Conservation (phyloP, 2,888 invertebrate species). For the Perizoma affinitatum region DNA sequence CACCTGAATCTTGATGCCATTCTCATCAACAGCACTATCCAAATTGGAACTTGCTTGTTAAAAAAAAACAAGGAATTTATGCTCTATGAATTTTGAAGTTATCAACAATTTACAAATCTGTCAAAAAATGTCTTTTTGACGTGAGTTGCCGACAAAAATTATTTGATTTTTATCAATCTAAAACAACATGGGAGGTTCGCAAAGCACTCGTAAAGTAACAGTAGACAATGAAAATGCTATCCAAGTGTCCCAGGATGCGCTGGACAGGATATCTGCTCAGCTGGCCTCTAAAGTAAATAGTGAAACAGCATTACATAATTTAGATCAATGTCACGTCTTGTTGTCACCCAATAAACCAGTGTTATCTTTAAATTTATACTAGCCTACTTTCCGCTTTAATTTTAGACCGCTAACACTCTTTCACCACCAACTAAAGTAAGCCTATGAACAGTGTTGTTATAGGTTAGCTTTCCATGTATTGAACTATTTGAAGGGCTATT, state of each 20-base stretch:
- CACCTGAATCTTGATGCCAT: background rate
- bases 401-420: constrained; percentile 3
- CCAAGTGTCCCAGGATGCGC: constrained; percentile 78
- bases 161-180: constrained; percentile 42
- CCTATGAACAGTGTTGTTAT: constrained; percentile 2
- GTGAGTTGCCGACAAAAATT: constrained; percentile 69
- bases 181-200: constrained; percentile 82
- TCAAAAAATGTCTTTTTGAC: constrained; percentile 75
- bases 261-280: constrained; percentile 77
- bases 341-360: constrained; percentile 34
- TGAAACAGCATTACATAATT: constrained; percentile 79
- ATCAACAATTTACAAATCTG: constrained; percentile 35
- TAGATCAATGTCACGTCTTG: constrained; percentile 73
- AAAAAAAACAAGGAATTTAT: background rate
- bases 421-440: background rate
- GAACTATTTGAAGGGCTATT: background rate
- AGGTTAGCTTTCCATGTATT: constrained; percentile 18
- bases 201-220: constrained; percentile 81
- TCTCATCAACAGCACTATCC: constrained; percentile 1
- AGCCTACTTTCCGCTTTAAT: constrained; percentile 2
- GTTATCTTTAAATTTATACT: constrained; percentile 14
- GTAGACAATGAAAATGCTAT: constrained; percentile 80
- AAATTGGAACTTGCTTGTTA: background rate
- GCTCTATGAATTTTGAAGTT: constrained; percentile 14
- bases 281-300: constrained; percentile 72